Conservation (phyloP, 2,888 invertebrate genomes). For the Osmoderma eremita region DNA sequence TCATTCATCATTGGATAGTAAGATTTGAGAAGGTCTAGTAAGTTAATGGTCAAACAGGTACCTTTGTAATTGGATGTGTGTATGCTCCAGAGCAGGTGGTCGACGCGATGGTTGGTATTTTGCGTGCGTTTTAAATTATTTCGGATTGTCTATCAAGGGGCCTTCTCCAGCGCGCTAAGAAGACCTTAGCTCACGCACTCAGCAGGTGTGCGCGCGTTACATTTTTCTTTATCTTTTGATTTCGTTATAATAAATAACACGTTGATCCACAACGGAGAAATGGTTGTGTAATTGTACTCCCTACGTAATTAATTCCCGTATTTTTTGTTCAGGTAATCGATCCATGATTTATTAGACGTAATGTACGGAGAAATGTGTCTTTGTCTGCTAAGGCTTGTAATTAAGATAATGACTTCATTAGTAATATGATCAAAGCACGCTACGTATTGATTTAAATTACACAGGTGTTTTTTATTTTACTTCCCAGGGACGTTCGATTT, state of each 20-base stretch:
- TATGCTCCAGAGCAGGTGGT: background rate
- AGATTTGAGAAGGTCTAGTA: constrained; percentile 5
- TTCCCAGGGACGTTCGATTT: background rate
- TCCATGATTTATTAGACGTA: constrained; percentile 31
- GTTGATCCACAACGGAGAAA: background rate
- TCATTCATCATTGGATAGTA: constrained; percentile 1
- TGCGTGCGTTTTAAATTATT: constrained; percentile 3
- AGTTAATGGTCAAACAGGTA: background rate
- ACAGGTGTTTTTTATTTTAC: constrained; percentile 2
- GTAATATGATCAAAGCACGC: constrained; percentile 23
- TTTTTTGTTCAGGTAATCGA: constrained; percentile 15
- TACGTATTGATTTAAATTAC: constrained; percentile 23
- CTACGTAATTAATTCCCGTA: constrained; percentile 21
- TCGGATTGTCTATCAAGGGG: background rate
- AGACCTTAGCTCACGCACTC: constrained; percentile 39
- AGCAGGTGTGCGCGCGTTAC: constrained; percentile 35
- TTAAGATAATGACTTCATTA: constrained; percentile 35
- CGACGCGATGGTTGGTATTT: background rate
- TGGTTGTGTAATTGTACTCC: constrained; percentile 10
- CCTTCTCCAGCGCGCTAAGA: constrained; percentile 10
- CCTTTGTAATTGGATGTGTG: constrained; percentile 1
- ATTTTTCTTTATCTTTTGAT: constrained; percentile 9
- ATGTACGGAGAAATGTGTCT: constrained; percentile 22
- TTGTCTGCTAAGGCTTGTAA: constrained; percentile 18
- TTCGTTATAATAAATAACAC: background rate